Base-by-base conservation (phyloP, 2,888 invertebrate genomes). In the Polia nebulosa region DNA sequence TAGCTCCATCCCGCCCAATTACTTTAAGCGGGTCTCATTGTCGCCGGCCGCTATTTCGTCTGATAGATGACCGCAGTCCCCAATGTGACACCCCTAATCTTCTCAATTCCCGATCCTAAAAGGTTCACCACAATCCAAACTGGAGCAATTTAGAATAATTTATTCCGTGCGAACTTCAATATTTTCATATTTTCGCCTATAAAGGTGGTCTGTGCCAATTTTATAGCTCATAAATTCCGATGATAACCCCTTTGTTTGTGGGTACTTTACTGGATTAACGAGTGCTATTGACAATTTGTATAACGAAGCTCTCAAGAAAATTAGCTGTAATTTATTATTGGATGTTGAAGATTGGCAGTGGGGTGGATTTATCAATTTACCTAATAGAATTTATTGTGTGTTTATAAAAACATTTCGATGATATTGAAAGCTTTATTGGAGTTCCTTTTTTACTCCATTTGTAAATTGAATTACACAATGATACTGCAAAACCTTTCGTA, bases 181-280 rank as follows among this genome's bases (percentile, higher is more conserved):
- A 86, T 87, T 90, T 87, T 84, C 85, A 87, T 87, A 88, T 89
- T 89, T 88, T 87, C 83, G 80, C 86, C 77, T 84, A 80, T 85
- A 87, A 84, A 87, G 86, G 86, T 85, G 81, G 82, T 82, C 81
- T 72, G 74, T 80, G 83, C 84, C 87, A 83, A 88, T 91, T 91
- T 90, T 87, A 88, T 87, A 83, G 86, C 81, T 87, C 90, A 88
- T 91, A 91, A 91, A 91, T 91, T 89, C 78, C 76, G 83, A 85
- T 87, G 85, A 87, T 88, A 85, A 86, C 87, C 89, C 87, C 87
- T 88, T 90, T 89, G 88, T 87, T 87, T 89, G 87, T 84, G 85
- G 85, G 83, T 85, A 83, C 83, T 86, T 85, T 78, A 69, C 77
- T 67, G 81, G 84, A 87, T 88, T 85, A 89, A 78, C 85, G 84